Percentiles rank a stretch among this genome's conserved stretches.
Conservation (phyloP, 2,888 invertebrate genomes). For the Phanerotoma sp. region DNA sequence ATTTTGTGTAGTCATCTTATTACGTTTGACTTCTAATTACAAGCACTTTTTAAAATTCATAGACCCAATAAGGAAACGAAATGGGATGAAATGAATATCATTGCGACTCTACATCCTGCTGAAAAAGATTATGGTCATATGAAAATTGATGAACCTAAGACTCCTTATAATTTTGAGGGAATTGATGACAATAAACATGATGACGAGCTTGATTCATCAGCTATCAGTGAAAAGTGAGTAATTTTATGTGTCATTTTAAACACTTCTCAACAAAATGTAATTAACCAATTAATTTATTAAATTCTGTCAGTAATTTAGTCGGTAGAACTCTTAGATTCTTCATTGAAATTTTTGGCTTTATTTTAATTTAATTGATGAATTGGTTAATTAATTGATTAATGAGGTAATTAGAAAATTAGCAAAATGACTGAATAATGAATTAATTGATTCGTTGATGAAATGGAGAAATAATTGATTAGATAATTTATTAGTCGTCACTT, state of each 20-base stretch:
- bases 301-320: no score
- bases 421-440: no score
- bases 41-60: background rate
- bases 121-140: constrained; percentile 99
- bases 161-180: constrained; percentile 74
- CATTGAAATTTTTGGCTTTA: no score
- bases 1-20: background rate
- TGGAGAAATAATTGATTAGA: no score
- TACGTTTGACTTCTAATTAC: background rate
- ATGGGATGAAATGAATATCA: constrained; percentile 98
- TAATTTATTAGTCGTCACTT: no score
- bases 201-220: constrained; percentile 66
- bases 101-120: constrained; percentile 95
- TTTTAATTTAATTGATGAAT: no score
- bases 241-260: no score
- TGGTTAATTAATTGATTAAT: no score
- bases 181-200: constrained; percentile 64
- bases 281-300: background rate
- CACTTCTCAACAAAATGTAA: background rate
- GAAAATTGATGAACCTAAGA: constrained; percentile 98
- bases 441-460: no score
- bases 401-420: no score
- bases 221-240: constrained; percentile 74
- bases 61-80: constrained; percentile 67
- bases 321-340: no score